These are phyloP conservation scores for Zaprionus tsacasi DNA, from an alignment of 1,140 invertebrate genomes.

Conservation along the genomic window DNA sequence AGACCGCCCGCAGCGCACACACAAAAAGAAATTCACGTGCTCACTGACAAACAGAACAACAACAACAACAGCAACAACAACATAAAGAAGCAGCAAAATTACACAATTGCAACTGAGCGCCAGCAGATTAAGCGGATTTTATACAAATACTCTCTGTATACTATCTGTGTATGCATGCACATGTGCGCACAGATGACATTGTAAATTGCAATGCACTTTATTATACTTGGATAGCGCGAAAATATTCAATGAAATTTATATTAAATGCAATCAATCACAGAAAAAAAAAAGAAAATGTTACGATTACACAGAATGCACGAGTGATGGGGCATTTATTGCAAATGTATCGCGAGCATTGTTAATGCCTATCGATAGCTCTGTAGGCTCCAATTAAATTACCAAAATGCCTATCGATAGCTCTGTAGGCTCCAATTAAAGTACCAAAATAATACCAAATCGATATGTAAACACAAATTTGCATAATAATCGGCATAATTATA, in stretches of 20 bases:
- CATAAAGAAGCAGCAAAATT: constrained; percentile 13
- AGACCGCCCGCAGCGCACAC: constrained; percentile 14
- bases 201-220: constrained; percentile 12
- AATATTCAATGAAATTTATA: constrained; percentile 19
- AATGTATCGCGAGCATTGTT: not conserved
- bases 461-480: not conserved
- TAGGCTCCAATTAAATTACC: no score
- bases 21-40: constrained; percentile 19
- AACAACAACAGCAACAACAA: constrained; percentile 1
- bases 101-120: constrained; percentile 32
- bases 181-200: not conserved
- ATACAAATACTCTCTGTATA: constrained; percentile 3
- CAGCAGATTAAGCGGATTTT: constrained; percentile 22
- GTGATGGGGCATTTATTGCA: not conserved
- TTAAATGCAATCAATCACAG: constrained; percentile 9
- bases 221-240: constrained; percentile 6
- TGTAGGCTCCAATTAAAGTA: not conserved
- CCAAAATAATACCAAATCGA: not conserved
- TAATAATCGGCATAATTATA: not conserved
- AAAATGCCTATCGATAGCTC: not conserved
- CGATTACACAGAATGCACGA: not conserved
- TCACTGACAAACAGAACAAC: constrained; percentile 20
- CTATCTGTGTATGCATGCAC: not conserved
- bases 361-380: not conserved
- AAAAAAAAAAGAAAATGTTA: not conserved